A percentile compares a stretch with the other conserved stretches of the same genome.
Conservation (phyloP, 2,797 vertebrate species). For the Holocentrus rufus region DNA sequence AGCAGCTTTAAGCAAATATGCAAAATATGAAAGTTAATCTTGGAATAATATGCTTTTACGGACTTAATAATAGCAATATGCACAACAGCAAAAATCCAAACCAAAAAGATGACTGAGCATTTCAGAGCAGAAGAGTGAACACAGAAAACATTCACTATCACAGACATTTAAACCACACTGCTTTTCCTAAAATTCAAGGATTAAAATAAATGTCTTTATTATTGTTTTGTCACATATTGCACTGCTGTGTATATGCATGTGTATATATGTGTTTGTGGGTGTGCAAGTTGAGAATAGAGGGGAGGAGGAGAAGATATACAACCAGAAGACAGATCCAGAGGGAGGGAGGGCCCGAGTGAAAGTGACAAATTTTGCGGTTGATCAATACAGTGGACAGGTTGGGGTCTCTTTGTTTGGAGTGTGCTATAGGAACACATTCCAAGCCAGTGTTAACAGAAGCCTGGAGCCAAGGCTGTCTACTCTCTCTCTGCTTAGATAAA, state of each 20-base stretch:
- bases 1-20: conserved; percentile 55
- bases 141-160: conserved; percentile 32
- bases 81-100: conserved; percentile 36
- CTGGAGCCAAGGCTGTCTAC: conserved; percentile 90
- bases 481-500: conserved; percentile 88
- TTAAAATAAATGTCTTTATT: conserved; percentile 26
- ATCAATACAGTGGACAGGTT: conserved; percentile 85
- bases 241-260: not conserved
- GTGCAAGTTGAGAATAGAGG: not conserved
- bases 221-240: conserved; percentile 15
- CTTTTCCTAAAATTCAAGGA: conserved; percentile 9
- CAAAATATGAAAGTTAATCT: conserved; percentile 70
- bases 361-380: conserved; percentile 77
- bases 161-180: conserved; percentile 12
- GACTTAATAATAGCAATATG: conserved; percentile 44
- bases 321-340: conserved; percentile 4
- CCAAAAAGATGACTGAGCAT: conserved; percentile 41
- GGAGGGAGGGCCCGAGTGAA: conserved; percentile 41
- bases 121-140: conserved; percentile 41
- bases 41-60: conserved; percentile 56
- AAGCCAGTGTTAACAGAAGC: conserved; percentile 88
- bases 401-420: conserved; percentile 90
- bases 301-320: conserved; percentile 21
- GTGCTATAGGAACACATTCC: conserved; percentile 87
- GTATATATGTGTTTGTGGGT: not conserved